Evolutionary conservation across 2,888 invertebrate genomes (phyloP), one percentile per base, ranked within the genome.

Genomic region (Drosophila pegasa): DNA sequence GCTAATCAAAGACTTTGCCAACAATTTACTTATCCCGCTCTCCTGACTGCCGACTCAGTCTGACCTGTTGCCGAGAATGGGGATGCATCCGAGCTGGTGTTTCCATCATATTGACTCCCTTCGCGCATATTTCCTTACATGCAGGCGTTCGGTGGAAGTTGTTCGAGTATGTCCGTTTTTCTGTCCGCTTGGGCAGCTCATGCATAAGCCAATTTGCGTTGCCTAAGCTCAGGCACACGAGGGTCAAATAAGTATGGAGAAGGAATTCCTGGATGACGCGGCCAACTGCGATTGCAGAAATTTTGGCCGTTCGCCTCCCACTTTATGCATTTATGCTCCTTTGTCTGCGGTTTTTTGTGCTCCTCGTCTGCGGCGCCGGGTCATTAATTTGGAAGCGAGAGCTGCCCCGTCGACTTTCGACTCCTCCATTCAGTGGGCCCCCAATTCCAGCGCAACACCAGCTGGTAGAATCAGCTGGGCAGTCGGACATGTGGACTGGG

Each of bases 121-220:
- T 41, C 72, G 78, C 73, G 81, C 69, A 75, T 78, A 75, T 72
- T 75, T 73, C 55, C 85, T 73, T 78, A 52, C 57, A 67, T 58
- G 70, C 57, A 45, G 63, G 35, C 63, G 47, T 51, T 60, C 37
- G 43, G 25, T 38, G 40, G 62, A n/a, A 33, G 56, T 48, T 20
- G 25, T 35, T n/a, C 31, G 59, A 33, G 48, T 38, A 29, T 37
- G 47, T 52, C 38, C 60, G 58, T 58, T 60, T 57, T 65, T 72
- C 72, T 62, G 85, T 57, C 25, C 67, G 58, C 48, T 66, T 70
- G 60, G 69, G 60, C 54, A 75, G 57, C 66, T 81, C 85, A 85
- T 85, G 82, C 87, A 83, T 87, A 83, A 83, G 85, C 83, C 87
- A 87, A 83, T 83, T 82, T 87, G 76, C 79, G 76, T 81, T 78